Evolutionary conservation across 2,888 invertebrate species (phyloP).

Genomic region (Diachrysia chrysitis): DNA sequence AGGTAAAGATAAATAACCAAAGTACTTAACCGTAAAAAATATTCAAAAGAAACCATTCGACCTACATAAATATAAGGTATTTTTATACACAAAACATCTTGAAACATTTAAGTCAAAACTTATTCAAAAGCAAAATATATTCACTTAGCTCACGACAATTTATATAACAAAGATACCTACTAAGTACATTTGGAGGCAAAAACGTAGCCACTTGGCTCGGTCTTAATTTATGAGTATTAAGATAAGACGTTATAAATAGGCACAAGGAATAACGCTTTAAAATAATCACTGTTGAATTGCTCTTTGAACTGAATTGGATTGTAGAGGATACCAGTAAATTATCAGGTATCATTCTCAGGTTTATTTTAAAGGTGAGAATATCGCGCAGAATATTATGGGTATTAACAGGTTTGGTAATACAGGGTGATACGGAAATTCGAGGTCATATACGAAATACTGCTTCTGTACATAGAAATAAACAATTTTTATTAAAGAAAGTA

Average conservation of each 20-base stretch:
- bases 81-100: neutral
- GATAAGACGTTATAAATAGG: conserved; percentile 77
- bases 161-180: conserved; percentile 12
- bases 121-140: neutral
- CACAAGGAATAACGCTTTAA: conserved; percentile 73
- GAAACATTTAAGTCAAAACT: neutral
- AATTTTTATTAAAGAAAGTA: too few species aligned
- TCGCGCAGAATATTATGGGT: neutral
- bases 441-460: too few species aligned
- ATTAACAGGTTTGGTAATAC: too few species aligned
- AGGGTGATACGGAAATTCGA: too few species aligned
- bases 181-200: conserved; percentile 58
- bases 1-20: too few species aligned
- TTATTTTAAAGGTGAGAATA: conserved; percentile 6
- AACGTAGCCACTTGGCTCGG: conserved; percentile 52
- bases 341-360: conserved; percentile 8
- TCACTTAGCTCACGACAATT: conserved; percentile 6
- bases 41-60: too few species aligned
- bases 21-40: too few species aligned
- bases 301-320: conserved; percentile 58
- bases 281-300: conserved; percentile 74
- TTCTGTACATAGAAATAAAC: too few species aligned
- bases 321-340: conserved; percentile 36
- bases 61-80: neutral
- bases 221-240: conserved; percentile 71